Evolutionary conservation across 2,113 vertebrate species (phyloP).

Genomic region (Gopherus flavomarginatus): DNA sequence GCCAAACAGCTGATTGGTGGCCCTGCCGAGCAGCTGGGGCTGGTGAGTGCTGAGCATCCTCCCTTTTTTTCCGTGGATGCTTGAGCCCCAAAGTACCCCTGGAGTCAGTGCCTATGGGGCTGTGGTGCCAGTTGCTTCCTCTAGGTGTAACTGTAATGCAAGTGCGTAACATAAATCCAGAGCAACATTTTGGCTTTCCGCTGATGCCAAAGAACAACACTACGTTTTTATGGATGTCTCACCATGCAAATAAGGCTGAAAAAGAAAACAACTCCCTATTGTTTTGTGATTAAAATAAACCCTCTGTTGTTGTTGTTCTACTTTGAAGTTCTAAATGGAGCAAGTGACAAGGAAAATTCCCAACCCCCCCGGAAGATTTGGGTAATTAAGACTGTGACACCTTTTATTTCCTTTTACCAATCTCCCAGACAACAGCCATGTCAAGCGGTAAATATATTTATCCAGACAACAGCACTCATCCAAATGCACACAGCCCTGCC

Average conservation of each 20-base stretch:
- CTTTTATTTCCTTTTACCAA: not conserved
- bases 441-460: not conserved
- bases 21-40: too few relatives aligned
- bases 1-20: too few relatives aligned
- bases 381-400: not conserved
- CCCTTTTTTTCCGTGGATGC: too few relatives aligned
- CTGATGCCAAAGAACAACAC: not conserved
- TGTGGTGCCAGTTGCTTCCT: not conserved
- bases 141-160: not conserved
- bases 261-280: not conserved
- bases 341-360: not conserved
- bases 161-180: not conserved
- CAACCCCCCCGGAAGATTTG: not conserved
- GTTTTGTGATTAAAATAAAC: not conserved
- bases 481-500: not conserved
- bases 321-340: not conserved
- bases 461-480: not conserved
- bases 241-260: not conserved
- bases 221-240: not conserved
- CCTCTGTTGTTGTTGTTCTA: not conserved
- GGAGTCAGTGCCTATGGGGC: too few relatives aligned
- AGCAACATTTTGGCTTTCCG: not conserved
- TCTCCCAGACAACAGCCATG: not conserved
- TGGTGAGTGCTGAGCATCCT: too few relatives aligned
- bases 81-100: too few relatives aligned